phyloP scores from a whole-genome alignment of 2,888 invertebrate genomes.

The Hirudinaria manillensis region DNA sequence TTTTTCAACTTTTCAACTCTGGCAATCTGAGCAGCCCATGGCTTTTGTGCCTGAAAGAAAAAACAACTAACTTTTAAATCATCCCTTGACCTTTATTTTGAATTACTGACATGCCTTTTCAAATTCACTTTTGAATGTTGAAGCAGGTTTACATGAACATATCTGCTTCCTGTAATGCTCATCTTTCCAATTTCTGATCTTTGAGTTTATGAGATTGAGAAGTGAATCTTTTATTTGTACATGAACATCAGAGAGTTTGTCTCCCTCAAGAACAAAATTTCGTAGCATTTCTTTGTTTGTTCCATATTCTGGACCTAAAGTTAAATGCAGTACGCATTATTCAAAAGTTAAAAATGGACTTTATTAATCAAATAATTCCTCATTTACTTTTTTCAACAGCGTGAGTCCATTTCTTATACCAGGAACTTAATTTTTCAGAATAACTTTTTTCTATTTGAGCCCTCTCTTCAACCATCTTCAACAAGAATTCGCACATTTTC shows the following conservation, averaged over 20 bases:
- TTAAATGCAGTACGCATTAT: not conserved
- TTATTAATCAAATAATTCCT: not conserved
- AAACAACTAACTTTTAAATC: not conserved
- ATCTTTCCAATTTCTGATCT: conserved; percentile 25
- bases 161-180: conserved; percentile 20
- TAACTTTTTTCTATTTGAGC: conserved; percentile 29
- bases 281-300: conserved; percentile 31
- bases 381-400: conserved; percentile 29
- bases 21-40: conserved; percentile 21
- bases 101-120: conserved; percentile 15
- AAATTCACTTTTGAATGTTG: conserved; percentile 22
- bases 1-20: conserved; percentile 21
- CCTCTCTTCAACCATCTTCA: conserved; percentile 32
- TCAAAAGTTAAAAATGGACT: not conserved
- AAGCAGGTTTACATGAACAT: conserved; percentile 24
- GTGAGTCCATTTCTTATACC: conserved; percentile 30
- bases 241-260: conserved; percentile 31
- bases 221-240: conserved; percentile 29
- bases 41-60: conserved; percentile 27
- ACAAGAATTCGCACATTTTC: conserved; percentile 26
- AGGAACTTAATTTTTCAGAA: conserved; percentile 20
- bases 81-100: not conserved
- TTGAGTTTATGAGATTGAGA: conserved; percentile 20
- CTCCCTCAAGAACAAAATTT: conserved; percentile 29
- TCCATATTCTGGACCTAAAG: conserved; percentile 32